These are phyloP conservation scores for Periophthalmodon schlosseri DNA, from an alignment of 2,113 vertebrate species.

Conservation along the genomic window DNA sequence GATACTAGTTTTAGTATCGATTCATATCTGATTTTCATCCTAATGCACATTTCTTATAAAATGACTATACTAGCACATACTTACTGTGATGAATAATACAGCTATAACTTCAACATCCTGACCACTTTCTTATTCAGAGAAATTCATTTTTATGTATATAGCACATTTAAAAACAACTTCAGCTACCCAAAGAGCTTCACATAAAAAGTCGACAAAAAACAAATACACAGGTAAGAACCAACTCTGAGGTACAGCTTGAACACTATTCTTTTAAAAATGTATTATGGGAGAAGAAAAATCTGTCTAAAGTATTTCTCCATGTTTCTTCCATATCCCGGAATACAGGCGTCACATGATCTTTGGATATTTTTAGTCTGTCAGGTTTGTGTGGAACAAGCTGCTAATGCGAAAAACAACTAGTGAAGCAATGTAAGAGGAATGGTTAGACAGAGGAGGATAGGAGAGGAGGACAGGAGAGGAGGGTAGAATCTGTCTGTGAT, in stretches of 20 bases:
- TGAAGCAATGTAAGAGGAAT: background rate
- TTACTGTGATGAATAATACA: too few relatives aligned
- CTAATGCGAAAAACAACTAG: conserved; percentile 26
- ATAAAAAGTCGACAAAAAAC: too few relatives aligned
- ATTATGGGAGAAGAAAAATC: conserved; percentile 51
- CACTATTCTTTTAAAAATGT: conserved; percentile 42
- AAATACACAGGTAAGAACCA: background rate
- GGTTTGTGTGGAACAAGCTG: conserved; percentile 9
- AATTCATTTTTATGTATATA: too few relatives aligned
- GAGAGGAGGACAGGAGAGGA: background rate
- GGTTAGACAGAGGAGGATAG: background rate
- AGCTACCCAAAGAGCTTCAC: too few relatives aligned
- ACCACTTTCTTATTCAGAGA: too few relatives aligned
- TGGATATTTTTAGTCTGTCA: conserved; percentile 31
- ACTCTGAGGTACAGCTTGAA: conserved; percentile 24
- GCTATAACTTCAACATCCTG: too few relatives aligned
- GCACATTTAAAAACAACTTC: too few relatives aligned
- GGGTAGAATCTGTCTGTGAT: background rate
- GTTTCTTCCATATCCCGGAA: conserved; percentile 46
- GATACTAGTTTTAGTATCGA: too few relatives aligned
- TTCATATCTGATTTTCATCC: too few relatives aligned
- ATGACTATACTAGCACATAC: too few relatives aligned
- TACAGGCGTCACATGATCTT: conserved; percentile 26
- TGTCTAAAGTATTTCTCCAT: conserved; percentile 42
- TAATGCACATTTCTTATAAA: too few relatives aligned